These are phyloP conservation scores for Bradypodion pumilum DNA, from an alignment of 2,797 vertebrate genomes.

Conservation along the genomic window DNA sequence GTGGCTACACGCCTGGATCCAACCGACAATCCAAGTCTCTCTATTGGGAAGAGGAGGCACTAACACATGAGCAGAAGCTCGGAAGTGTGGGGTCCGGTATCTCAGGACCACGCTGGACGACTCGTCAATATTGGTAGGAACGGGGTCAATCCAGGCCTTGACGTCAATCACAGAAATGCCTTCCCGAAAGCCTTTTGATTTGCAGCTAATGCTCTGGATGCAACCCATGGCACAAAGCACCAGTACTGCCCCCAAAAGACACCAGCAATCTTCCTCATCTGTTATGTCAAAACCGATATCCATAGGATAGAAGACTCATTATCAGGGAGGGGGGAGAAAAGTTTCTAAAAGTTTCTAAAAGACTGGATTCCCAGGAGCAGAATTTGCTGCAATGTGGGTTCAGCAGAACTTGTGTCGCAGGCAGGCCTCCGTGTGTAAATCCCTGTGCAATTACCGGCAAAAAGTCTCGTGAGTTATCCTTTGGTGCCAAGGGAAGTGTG, in stretches of 20 bases:
- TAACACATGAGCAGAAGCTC: conserved; percentile 89
- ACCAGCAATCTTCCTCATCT: conserved; percentile 45
- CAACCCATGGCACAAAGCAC: conserved; percentile 93
- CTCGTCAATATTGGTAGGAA: conserved; percentile 98
- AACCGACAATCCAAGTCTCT: conserved; percentile 97
- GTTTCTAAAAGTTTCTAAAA: neutral
- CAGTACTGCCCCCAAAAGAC: conserved; percentile 78
- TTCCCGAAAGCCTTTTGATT: conserved; percentile 96
- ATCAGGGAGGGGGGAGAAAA: conserved; percentile 32
- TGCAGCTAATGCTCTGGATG: conserved; percentile 97
- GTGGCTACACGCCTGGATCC: conserved; percentile 98
- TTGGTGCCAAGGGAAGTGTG: conserved; percentile 42
- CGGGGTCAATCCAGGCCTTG: conserved; percentile 90
- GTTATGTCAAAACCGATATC: conserved; percentile 67
- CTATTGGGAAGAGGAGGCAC: conserved; percentile 89
- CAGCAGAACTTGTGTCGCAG: neutral
- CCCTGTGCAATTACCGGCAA: conserved; percentile 59
- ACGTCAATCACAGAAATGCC: conserved; percentile 91
- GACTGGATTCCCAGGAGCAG: neutral
- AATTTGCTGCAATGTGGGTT: neutral
- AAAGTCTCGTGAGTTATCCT: conserved; percentile 65
- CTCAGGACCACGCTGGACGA: conserved; percentile 95
- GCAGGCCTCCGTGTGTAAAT: neutral
- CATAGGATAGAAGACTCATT: conserved; percentile 73
- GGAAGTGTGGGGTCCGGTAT: conserved; percentile 96